Conservation (phyloP, 2,888 invertebrate species). For the Chloroclysta siterata region DNA sequence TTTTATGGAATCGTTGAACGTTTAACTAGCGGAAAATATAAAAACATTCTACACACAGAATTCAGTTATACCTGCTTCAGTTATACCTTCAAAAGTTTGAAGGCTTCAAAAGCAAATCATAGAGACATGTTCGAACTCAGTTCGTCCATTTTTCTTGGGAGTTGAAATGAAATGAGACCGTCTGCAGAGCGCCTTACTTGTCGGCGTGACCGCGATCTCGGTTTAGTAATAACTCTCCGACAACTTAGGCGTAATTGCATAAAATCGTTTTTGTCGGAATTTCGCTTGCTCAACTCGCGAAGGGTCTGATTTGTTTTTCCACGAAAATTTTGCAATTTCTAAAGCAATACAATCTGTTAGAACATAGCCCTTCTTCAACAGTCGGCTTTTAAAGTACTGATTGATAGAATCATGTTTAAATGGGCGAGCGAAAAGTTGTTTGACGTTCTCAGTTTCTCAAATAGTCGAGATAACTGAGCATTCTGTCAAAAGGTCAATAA, state of each 20-base stretch:
- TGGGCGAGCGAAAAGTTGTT: too few species aligned
- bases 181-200: slow-evolving; percentile 40
- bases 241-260: slow-evolving; percentile 80
- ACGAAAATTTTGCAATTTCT: slow-evolving; percentile 65
- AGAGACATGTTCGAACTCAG: too few species aligned
- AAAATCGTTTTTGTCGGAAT: slow-evolving; percentile 80
- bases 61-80: too few species aligned
- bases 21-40: too few species aligned
- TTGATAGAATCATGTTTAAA: not conserved
- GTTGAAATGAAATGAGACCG: slow-evolving; percentile 10
- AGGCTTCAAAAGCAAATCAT: too few species aligned
- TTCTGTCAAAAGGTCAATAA: too few species aligned
- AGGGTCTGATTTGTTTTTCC: slow-evolving; percentile 66
- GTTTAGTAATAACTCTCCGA: slow-evolving; percentile 77
- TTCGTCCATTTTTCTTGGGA: not conserved
- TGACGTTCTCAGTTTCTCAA: too few species aligned
- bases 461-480: too few species aligned
- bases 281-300: slow-evolving; percentile 72
- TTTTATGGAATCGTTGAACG: too few species aligned
- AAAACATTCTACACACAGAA: too few species aligned
- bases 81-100: too few species aligned
- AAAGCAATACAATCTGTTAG: slow-evolving; percentile 26
- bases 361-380: not conserved
- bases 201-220: slow-evolving; percentile 69
- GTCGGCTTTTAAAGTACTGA: too few species aligned